Base-by-base conservation (phyloP, 2,888 invertebrate genomes). In the Azorinus chamasolen region DNA sequence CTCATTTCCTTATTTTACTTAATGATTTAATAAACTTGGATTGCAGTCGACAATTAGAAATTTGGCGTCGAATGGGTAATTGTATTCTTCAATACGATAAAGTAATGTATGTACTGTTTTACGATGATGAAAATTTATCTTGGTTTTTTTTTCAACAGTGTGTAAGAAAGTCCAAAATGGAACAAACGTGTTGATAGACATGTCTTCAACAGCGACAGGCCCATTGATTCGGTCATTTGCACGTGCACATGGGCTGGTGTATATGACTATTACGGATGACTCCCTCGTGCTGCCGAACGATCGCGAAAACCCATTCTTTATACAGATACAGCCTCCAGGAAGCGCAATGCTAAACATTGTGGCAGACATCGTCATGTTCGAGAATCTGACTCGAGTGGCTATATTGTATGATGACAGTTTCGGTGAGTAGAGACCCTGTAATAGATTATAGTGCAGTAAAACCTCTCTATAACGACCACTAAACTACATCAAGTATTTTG, bases 301-400 rank as follows among this genome's bases (percentile, higher is more conserved):
- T 46, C 43, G 59, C 12, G 43, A 64, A 46, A 73, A 83, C 25
- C 64, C 64, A 20, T 55, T 66, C 10, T 76, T 71, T 53, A 55
- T 81, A 1, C 59, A 68, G 10, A 62, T 83, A 20, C 73, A 85
- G 22, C 85, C 85, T 1, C 85, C 83, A 1, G 85, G 82, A 4
- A 71, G 75, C 1, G 76, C 75, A 22, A 83, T 97, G 79, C 96
- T 97, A 0, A 96, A 97, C 92, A 95, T 96, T 0, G 95, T 98
- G 0, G 94, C 97, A 69, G 96, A 96, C 46, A 95, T 98, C 83
- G 96, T 97, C 6, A 94, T 95, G 0, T 95, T 95, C 81, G 96
- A 97, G 93, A 97, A 97, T 90, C 97, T 98, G 65, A 96, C 97
- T 0, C 97, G 97, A 91, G 97, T 97, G 12, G 98, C 97, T 10